phyloP scores from a whole-genome alignment of 2,797 vertebrate species.

The Karalla daura region DNA sequence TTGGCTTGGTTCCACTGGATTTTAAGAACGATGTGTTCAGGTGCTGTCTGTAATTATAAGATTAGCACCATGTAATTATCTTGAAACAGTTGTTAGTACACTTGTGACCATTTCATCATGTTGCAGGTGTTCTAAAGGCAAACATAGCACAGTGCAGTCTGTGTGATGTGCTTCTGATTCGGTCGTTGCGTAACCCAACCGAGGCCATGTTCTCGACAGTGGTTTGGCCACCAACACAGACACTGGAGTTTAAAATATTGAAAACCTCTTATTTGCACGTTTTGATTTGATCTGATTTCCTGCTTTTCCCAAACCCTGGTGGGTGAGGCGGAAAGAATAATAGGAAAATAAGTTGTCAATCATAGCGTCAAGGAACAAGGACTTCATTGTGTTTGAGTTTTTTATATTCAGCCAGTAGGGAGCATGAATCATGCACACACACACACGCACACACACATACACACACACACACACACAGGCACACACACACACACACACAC shows the following conservation, averaged over 20 bases:
- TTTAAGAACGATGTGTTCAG: no score
- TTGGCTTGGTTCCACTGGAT: no score
- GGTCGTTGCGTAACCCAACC: no score
- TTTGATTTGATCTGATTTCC: not conserved
- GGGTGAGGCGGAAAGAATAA: constrained; percentile 35
- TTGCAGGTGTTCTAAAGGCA: no score
- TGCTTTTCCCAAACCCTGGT: constrained; percentile 1
- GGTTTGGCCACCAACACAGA: not conserved
- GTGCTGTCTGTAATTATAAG: no score
- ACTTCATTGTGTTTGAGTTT: constrained; percentile 61
- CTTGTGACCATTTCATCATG: no score
- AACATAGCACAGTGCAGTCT: no score
- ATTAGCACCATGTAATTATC: no score
- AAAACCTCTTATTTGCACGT: constrained; percentile 5
- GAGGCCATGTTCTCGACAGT: not conserved
- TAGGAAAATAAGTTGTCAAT: constrained; percentile 58
- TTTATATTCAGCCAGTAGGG: constrained; percentile 38
- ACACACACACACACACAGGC: constrained; percentile 17
- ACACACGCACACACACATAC: constrained; percentile 27
- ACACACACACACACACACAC: no score
- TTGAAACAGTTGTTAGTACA: no score
- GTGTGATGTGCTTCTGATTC: no score
- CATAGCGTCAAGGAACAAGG: constrained; percentile 63
- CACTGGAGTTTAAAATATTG: not conserved
- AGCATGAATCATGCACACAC: constrained; percentile 52